Evolutionary conservation across 2,888 invertebrate species (phyloP).

Genomic region (Drosophila leonis): DNA sequence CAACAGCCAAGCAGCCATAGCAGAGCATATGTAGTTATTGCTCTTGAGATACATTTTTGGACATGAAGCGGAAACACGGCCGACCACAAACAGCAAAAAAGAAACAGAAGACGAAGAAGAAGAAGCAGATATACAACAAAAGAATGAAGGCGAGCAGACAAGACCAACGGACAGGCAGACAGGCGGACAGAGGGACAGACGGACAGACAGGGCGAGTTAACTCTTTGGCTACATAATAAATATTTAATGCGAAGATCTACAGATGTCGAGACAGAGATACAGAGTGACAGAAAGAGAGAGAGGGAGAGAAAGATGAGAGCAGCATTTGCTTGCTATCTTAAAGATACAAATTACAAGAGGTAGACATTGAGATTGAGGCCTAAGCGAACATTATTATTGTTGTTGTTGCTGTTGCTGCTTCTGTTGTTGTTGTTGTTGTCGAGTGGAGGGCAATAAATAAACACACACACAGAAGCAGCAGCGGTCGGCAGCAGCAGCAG

Average conservation of each 20-base stretch:
- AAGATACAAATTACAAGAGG: slow-evolving; percentile 79
- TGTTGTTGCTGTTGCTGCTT: slow-evolving; percentile 17
- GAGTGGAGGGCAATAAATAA: slow-evolving; percentile 70
- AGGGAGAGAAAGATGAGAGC: slow-evolving; percentile 42
- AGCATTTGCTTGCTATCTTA: slow-evolving; percentile 68
- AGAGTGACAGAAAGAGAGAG: slow-evolving; percentile 12
- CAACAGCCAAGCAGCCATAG: slow-evolving; percentile 57
- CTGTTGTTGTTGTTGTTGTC: slow-evolving; percentile 42
- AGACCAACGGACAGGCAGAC: slow-evolving; percentile 10
- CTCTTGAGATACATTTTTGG: slow-evolving; percentile 79
- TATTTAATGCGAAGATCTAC: slow-evolving; percentile 72
- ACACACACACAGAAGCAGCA: slow-evolving; percentile 60
- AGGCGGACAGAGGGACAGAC: slow-evolving; percentile 1
- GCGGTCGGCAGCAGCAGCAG: slow-evolving; percentile 45
- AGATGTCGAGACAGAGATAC: slow-evolving; percentile 31
- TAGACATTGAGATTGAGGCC: slow-evolving; percentile 79
- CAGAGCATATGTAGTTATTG: slow-evolving; percentile 63
- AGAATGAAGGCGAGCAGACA: slow-evolving; percentile 44
- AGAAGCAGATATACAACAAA: slow-evolving; percentile 23
- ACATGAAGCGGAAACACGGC: slow-evolving; percentile 75
- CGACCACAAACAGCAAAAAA: slow-evolving; percentile 44
- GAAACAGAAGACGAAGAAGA: slow-evolving; percentile 27
- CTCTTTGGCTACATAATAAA: slow-evolving; percentile 80
- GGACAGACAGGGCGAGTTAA: slow-evolving; percentile 62
- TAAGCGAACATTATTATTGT: slow-evolving; percentile 51